These are phyloP conservation scores for Hydropsyche tenuis DNA, from an alignment of 1,140 invertebrate species.

Conservation along the genomic window DNA sequence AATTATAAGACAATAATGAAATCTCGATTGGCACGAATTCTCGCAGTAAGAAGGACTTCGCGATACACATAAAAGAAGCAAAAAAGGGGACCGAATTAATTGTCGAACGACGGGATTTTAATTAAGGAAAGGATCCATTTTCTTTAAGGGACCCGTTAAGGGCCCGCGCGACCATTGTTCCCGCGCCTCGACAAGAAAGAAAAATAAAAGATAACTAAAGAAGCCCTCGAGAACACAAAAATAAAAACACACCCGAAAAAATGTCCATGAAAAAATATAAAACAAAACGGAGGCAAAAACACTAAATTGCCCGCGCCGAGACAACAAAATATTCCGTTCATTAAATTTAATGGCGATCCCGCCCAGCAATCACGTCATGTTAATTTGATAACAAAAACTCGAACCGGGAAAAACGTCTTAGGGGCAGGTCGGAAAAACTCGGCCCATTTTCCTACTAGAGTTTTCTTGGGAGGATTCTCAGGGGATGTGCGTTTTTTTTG, in stretches of 20 bases:
- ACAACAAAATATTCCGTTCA: slow-evolving; percentile 45
- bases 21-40: slow-evolving; percentile 23
- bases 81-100: slow-evolving; percentile 32
- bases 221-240: not conserved
- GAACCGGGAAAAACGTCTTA: not conserved
- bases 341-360: slow-evolving; percentile 40
- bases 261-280: not conserved
- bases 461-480: not conserved
- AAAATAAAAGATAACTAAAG: slow-evolving; percentile 15
- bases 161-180: slow-evolving; percentile 26
- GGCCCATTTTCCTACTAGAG: too few relatives aligned
- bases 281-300: not conserved
- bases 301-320: not conserved
- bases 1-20: slow-evolving; percentile 27
- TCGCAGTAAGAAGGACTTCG: slow-evolving; percentile 15
- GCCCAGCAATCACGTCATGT: slow-evolving; percentile 44
- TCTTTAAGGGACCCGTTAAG: slow-evolving; percentile 32
- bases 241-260: slow-evolving; percentile 2
- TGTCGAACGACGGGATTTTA: slow-evolving; percentile 39
- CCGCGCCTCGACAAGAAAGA: not conserved
- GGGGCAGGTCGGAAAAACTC: slow-evolving; percentile 13
- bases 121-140: slow-evolving; percentile 38
- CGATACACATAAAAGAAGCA: slow-evolving; percentile 3
- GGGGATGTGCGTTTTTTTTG: not conserved
- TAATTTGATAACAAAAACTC: slow-evolving; percentile 44